phyloP scores from a whole-genome alignment of 1,140 invertebrate genomes.

The Limonius californicus region DNA sequence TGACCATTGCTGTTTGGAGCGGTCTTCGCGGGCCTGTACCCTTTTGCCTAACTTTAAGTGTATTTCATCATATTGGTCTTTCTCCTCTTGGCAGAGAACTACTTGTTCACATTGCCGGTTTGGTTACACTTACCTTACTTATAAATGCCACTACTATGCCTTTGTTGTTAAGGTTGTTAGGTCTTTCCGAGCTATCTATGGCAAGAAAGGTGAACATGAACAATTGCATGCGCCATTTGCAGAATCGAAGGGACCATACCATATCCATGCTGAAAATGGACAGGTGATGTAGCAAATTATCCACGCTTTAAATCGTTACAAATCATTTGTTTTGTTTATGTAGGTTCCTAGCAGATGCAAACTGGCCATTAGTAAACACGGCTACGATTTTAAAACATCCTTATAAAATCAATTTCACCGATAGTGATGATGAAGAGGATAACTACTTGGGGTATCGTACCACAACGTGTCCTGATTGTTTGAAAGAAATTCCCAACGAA shows the following conservation, averaged over 20 bases:
- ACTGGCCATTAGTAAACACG: constrained; percentile 26
- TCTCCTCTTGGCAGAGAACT: neutral
- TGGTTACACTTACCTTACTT: constrained; percentile 39
- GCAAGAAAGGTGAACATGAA: constrained; percentile 51
- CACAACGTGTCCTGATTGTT: constrained; percentile 49
- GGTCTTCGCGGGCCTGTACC: neutral
- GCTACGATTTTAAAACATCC: constrained; percentile 49
- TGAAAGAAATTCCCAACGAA: constrained; percentile 49
- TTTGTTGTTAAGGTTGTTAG: constrained; percentile 45
- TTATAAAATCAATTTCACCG: constrained; percentile 46
- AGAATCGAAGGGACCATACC: constrained; percentile 46
- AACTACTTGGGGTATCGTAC: constrained; percentile 49
- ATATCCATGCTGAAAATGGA: constrained; percentile 51
- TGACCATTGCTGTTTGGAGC: neutral
- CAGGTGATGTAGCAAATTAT: constrained; percentile 32
- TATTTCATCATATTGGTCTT: neutral
- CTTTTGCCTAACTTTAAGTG: neutral
- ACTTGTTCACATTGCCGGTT: constrained; percentile 10
- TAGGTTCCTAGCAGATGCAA: constrained; percentile 19
- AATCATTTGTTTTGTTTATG: neutral
- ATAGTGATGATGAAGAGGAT: constrained; percentile 47
- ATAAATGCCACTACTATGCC: constrained; percentile 47
- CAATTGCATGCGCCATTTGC: constrained; percentile 48
- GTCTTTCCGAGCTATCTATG: constrained; percentile 46
- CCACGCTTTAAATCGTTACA: neutral